Conservation (phyloP, 53 echinoderm and acorn worm species). For the Apostichopus leukothele region DNA sequence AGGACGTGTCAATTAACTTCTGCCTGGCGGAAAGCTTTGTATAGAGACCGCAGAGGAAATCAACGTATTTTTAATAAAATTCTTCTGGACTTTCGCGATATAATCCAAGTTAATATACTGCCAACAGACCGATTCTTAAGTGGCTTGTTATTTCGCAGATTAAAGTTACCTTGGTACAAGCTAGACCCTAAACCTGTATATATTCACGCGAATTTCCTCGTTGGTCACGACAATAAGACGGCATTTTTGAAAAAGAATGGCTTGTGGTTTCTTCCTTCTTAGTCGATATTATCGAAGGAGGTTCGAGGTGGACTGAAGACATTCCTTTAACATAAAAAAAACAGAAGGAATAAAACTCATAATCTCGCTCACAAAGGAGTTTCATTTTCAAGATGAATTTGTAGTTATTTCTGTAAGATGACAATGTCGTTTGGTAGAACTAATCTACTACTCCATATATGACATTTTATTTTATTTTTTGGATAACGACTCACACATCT, state of each 20-base stretch:
- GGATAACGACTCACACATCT: no score
- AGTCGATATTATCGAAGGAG: no score
- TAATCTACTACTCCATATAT: no score
- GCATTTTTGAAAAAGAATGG: not conserved
- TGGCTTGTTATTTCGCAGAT: not conserved
- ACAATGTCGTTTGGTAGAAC: no score
- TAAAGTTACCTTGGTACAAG: not conserved
- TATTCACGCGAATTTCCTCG: not conserved
- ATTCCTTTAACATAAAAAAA: no score
- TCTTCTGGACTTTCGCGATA: not conserved
- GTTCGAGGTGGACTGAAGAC: no score
- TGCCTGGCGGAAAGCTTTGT: not conserved
- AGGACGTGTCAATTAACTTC: not conserved
- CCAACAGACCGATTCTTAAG: not conserved
- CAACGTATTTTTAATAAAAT: not conserved
- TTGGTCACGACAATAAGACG: not conserved
- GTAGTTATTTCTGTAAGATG: no score
- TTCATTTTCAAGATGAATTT: no score
- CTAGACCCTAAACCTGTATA: not conserved
- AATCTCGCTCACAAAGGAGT: no score
- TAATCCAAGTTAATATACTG: not conserved
- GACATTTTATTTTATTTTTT: no score
- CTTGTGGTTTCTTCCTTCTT: slow-evolving; percentile 1
- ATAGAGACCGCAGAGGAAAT: not conserved
- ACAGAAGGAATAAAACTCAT: no score